A percentile compares a stretch with the other conserved stretches of the same genome.
Conservation (phyloP, 2,888 invertebrate genomes). For the Agrochola macilenta region DNA sequence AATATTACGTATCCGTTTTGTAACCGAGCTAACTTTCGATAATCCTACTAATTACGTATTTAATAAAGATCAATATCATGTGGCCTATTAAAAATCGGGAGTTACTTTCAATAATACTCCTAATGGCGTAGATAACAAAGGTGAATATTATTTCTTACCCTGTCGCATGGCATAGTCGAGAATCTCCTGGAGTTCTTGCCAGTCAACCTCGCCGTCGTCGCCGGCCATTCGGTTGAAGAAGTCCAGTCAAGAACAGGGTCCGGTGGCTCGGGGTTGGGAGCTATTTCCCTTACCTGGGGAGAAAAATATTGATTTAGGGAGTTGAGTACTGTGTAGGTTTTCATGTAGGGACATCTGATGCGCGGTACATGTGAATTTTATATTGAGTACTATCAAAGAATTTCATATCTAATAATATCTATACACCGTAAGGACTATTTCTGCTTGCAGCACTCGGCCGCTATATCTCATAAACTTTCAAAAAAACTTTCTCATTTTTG, state of each 20-base stretch:
- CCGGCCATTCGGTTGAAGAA: conserved; percentile 97
- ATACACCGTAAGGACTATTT: no score
- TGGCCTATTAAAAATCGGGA: no score
- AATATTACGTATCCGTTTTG: no score
- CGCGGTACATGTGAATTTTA: neutral
- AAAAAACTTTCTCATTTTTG: no score
- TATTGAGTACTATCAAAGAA: neutral
- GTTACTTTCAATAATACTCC: no score
- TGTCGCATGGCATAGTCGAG: conserved; percentile 96
- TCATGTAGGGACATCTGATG: neutral
- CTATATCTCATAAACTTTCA: no score
- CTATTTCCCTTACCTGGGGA: conserved; percentile 84
- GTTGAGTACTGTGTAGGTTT: neutral
- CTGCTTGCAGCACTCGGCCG: no score
- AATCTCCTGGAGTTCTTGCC: conserved; percentile 97
- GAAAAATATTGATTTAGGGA: neutral
- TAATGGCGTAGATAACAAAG: no score
- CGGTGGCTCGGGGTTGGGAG: conserved; percentile 86
- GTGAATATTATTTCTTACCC: conserved; percentile 91
- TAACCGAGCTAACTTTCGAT: no score
- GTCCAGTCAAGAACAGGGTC: conserved; percentile 93
- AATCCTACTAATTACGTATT: no score
- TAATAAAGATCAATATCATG: no score
- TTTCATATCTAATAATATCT: no score
- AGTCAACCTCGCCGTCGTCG: conserved; percentile 97